Percentiles rank a stretch among this genome's conserved stretches.
These are phyloP conservation scores for Apodemia mormo DNA, from an alignment of 2,888 invertebrate species.

Conservation along the genomic window DNA sequence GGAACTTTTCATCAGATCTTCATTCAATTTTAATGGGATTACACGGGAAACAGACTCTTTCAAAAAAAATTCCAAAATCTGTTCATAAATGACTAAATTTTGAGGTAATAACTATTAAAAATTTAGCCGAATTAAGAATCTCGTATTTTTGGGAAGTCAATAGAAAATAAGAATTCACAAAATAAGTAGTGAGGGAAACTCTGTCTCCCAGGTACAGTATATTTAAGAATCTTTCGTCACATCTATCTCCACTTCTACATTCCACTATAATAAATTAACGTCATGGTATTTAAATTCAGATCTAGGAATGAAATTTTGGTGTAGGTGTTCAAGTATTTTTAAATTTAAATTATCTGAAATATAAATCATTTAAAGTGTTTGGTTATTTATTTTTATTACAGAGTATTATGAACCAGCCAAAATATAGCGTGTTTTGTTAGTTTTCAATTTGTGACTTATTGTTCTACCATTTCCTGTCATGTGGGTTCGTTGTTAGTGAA, in stretches of 20 bases:
- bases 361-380: neutral
- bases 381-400: neutral
- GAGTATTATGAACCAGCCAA: neutral
- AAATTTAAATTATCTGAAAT: neutral
- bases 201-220: neutral
- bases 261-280: neutral
- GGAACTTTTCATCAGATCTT: too few species aligned
- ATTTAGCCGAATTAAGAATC: too few species aligned
- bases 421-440: neutral
- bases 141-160: too few species aligned
- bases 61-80: too few species aligned
- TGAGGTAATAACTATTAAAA: too few species aligned
- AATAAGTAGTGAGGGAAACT: neutral
- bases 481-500: neutral
- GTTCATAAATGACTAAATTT: too few species aligned
- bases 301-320: neutral
- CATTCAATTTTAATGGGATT: too few species aligned
- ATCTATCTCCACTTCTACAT: neutral
- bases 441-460: neutral
- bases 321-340: neutral
- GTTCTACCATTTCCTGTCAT: neutral
- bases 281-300: neutral
- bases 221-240: neutral
- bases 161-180: too few species aligned
- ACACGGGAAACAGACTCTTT: too few species aligned